phyloP scores from a whole-genome alignment of 2,888 invertebrate genomes.

The Rutpela maculata region DNA sequence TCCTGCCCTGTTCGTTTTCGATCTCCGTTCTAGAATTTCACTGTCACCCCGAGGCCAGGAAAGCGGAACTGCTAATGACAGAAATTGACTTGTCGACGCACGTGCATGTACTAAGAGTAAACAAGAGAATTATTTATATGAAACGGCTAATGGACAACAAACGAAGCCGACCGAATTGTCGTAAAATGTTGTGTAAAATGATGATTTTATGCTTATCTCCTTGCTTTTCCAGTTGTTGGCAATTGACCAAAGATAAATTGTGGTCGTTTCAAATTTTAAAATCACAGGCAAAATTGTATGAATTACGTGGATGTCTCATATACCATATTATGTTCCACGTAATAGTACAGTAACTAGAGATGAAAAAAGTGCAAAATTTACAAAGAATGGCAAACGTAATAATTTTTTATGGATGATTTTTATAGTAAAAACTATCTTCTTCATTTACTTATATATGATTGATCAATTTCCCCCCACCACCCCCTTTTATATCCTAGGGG shows the following conservation, averaged over 20 bases:
- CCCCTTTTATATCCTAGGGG: too few relatives aligned
- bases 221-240: not conserved
- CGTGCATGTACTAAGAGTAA: conserved; percentile 29
- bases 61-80: conserved; percentile 49
- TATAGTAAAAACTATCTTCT: too few relatives aligned
- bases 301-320: not conserved
- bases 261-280: not conserved
- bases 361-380: too few relatives aligned
- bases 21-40: conserved; percentile 40
- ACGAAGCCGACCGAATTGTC: not conserved
- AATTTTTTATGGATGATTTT: too few relatives aligned
- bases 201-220: not conserved
- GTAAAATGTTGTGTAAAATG: conserved; percentile 21
- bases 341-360: too few relatives aligned
- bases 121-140: conserved; percentile 21
- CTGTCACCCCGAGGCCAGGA: conserved; percentile 52
- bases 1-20: not conserved
- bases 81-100: conserved; percentile 42
- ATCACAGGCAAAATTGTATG: not conserved
- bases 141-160: not conserved
- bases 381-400: too few relatives aligned
- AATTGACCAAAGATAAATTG: not conserved
- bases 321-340: too few relatives aligned
- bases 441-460: too few relatives aligned
- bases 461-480: too few relatives aligned